Evolutionary conservation across 2,888 invertebrate species (phyloP).

Genomic region (Latrodectus hesperus): DNA sequence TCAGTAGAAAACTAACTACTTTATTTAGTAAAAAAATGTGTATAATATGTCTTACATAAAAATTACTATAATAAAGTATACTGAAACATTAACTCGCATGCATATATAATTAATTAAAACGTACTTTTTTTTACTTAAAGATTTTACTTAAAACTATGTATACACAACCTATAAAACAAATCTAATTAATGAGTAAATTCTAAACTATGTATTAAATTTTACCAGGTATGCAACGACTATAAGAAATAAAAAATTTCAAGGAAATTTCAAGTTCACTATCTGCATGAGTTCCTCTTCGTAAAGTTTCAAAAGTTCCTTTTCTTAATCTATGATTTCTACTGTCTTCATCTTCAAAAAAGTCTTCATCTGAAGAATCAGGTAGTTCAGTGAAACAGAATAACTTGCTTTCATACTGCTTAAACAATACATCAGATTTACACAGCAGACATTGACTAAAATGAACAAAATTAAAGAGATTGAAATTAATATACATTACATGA

Average conservation of each 20-base stretch:
- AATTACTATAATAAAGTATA: not conserved
- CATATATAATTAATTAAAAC: not conserved
- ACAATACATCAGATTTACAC: conserved; percentile 74
- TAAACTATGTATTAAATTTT: not conserved
- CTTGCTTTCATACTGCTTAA: conserved; percentile 74
- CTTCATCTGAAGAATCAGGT: conserved; percentile 27
- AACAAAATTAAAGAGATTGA: not conserved
- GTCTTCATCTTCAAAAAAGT: conserved; percentile 66
- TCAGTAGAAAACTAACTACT: not conserved
- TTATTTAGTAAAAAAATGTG: not conserved
- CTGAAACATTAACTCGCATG: not conserved
- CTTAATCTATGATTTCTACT: conserved; percentile 74
- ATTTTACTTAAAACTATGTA: not conserved
- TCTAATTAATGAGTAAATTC: not conserved
- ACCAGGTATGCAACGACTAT: conserved; percentile 66
- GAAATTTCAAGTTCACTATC: conserved; percentile 79
- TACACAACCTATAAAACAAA: not conserved
- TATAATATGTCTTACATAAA: not conserved
- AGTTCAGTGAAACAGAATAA: conserved; percentile 74
- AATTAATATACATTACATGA: not conserved
- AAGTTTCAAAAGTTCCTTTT: conserved; percentile 74
- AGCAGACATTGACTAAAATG: conserved; percentile 73
- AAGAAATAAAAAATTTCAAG: conserved; percentile 77
- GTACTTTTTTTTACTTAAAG: not conserved
- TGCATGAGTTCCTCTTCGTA: conserved; percentile 78